phyloP scores from a whole-genome alignment of 2,888 invertebrate species.

The Dynastes grantii region DNA sequence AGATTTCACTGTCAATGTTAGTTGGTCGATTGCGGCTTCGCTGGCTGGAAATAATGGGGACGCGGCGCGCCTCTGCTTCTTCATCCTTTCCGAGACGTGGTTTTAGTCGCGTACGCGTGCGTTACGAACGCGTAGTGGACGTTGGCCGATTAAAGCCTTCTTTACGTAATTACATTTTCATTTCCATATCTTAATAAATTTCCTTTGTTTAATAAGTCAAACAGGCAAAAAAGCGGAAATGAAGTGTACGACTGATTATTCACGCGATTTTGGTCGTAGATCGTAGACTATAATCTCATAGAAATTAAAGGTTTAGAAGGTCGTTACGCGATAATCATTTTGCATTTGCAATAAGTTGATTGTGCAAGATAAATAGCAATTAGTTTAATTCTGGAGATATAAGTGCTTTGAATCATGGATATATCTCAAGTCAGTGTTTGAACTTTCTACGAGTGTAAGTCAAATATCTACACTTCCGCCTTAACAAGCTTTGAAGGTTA shows the following conservation, averaged over 20 bases:
- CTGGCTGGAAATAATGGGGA: not conserved
- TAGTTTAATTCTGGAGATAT: too few species aligned
- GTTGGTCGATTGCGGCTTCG: not conserved
- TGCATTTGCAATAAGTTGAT: too few species aligned
- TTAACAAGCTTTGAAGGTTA: too few species aligned
- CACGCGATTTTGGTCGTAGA: not conserved
- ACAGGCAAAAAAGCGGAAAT: not conserved
- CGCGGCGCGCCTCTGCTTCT: not conserved
- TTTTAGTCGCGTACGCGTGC: not conserved
- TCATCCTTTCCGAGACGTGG: too few species aligned
- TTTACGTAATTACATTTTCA: conserved; percentile 11
- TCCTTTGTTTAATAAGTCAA: conserved; percentile 16
- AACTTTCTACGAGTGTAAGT: too few species aligned
- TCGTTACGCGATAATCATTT: too few species aligned
- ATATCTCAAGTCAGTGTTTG: too few species aligned
- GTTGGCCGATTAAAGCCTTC: not conserved
- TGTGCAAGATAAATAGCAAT: too few species aligned
- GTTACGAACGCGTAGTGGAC: not conserved
- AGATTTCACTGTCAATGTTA: conserved; percentile 10
- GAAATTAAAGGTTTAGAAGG: too few species aligned
- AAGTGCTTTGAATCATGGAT: too few species aligned
- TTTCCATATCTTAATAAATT: conserved; percentile 25
- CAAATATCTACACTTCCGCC: too few species aligned
- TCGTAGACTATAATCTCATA: too few species aligned
- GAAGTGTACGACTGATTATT: conserved; percentile 22